Conservation (phyloP, 2,888 invertebrate species). For the Chorisops tibialis region DNA sequence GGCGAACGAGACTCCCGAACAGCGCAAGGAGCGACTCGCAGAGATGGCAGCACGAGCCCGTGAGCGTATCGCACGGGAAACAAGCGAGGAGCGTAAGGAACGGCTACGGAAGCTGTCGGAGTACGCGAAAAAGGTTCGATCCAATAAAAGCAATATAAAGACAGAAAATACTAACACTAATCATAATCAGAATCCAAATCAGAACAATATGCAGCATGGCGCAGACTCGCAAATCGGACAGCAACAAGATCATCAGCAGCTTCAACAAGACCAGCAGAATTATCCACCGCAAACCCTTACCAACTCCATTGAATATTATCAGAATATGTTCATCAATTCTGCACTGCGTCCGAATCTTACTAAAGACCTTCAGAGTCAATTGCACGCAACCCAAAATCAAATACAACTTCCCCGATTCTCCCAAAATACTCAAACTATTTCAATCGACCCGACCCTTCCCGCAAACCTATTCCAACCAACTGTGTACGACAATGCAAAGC, state of each 20-base stretch:
- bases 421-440: slow-evolving; percentile 22
- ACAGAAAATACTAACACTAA: slow-evolving; percentile 38
- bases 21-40: slow-evolving; percentile 48
- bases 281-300: slow-evolving; percentile 30
- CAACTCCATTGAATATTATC: slow-evolving; percentile 50
- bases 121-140: slow-evolving; percentile 53
- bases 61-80: slow-evolving; percentile 49
- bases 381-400: slow-evolving; percentile 16
- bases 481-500: slow-evolving; percentile 27
- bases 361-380: slow-evolving; percentile 26
- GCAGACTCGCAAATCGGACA: slow-evolving; percentile 37
- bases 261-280: slow-evolving; percentile 12
- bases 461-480: slow-evolving; percentile 28
- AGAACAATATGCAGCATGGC: slow-evolving; percentile 36
- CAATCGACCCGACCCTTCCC: slow-evolving; percentile 24
- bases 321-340: slow-evolving; percentile 37
- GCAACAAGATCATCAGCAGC: slow-evolving; percentile 31
- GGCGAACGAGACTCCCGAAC: slow-evolving; percentile 49
- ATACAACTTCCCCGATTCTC: slow-evolving; percentile 36
- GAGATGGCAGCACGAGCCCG: slow-evolving; percentile 51
- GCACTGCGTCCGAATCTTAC: slow-evolving; percentile 27
- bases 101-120: slow-evolving; percentile 52
- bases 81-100: slow-evolving; percentile 49
- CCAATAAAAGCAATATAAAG: slow-evolving; percentile 51
- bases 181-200: slow-evolving; percentile 35